phyloP scores from a whole-genome alignment of 2,888 invertebrate genomes.

The Serripes groenlandicus region DNA sequence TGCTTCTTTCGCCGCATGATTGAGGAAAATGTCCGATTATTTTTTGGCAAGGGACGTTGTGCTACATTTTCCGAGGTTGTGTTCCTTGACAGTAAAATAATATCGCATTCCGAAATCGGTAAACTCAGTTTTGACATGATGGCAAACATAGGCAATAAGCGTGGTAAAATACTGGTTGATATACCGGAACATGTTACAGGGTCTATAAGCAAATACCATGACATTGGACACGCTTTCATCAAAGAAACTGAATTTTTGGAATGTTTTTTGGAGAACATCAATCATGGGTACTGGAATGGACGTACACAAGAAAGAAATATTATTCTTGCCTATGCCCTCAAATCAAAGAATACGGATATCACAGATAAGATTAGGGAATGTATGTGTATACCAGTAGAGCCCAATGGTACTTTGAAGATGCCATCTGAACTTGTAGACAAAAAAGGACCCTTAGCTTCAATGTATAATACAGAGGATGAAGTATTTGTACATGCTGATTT shows the following conservation, averaged over 20 bases:
- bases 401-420: constrained; percentile 36
- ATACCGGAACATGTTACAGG: constrained; percentile 20
- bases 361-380: constrained; percentile 27
- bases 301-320: neutral
- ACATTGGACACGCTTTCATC: neutral
- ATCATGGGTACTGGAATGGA: constrained; percentile 23
- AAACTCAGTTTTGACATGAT: constrained; percentile 36
- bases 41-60: constrained; percentile 35
- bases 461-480: constrained; percentile 73
- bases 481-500: constrained; percentile 68
- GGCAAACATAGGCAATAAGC: neutral
- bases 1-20: constrained; percentile 39
- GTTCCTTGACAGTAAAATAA: constrained; percentile 48
- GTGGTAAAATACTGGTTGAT: constrained; percentile 19
- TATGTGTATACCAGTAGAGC: constrained; percentile 42
- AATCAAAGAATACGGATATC: neutral
- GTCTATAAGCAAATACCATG: neutral
- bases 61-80: constrained; percentile 29
- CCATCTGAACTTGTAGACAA: constrained; percentile 75
- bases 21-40: constrained; percentile 28
- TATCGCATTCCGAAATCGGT: constrained; percentile 36
- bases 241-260: constrained; percentile 9
- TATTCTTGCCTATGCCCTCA: constrained; percentile 18
- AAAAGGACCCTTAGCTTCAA: constrained; percentile 46
- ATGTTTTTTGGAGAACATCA: constrained; percentile 21